Percentiles rank a stretch among this genome's conserved stretches.
Evolutionary conservation across 2,888 invertebrate species (phyloP).

Genomic region (Nomada hirtipes): DNA sequence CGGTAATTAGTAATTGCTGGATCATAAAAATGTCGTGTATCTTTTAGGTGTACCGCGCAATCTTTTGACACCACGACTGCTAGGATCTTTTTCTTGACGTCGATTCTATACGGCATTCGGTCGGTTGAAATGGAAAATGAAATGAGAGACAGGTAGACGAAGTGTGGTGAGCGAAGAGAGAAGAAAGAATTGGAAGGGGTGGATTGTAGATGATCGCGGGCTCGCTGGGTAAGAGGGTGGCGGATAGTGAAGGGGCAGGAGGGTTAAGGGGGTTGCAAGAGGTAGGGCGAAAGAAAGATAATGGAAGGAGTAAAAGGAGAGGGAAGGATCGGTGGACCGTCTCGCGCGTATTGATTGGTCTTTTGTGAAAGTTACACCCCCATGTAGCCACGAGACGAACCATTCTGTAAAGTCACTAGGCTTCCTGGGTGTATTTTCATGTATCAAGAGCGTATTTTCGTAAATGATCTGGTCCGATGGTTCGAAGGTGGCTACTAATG

Average conservation of each 20-base stretch:
- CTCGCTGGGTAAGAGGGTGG: constrained; percentile 14
- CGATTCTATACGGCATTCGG: not conserved
- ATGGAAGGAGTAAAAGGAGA: constrained; percentile 52
- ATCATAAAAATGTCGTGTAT: constrained; percentile 10
- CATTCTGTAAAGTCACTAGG: constrained; percentile 65
- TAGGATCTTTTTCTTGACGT: constrained; percentile 12
- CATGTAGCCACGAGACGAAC: constrained; percentile 65
- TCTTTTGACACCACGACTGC: not conserved
- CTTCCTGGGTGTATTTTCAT: constrained; percentile 56
- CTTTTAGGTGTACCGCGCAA: constrained; percentile 9
- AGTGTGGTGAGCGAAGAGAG: constrained; percentile 9
- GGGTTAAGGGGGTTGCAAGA: constrained; percentile 4
- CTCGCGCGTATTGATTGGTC: constrained; percentile 82
- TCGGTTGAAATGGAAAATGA: constrained; percentile 39
- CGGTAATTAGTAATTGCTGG: constrained; percentile 25
- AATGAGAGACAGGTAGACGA: constrained; percentile 19
- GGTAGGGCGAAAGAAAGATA: constrained; percentile 31
- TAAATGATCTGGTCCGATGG: not conserved
- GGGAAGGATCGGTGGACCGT: constrained; percentile 78
- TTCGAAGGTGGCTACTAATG: no score
- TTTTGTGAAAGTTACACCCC: constrained; percentile 77
- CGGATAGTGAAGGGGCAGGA: constrained; percentile 10
- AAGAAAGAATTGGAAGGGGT: constrained; percentile 11
- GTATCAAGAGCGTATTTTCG: constrained; percentile 3
- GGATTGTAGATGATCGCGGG: constrained; percentile 39